A percentile compares a stretch with the other conserved stretches of the same genome.
Evolutionary conservation across 2,113 vertebrate genomes (phyloP).

Genomic region (Malurus melanocephalus): DNA sequence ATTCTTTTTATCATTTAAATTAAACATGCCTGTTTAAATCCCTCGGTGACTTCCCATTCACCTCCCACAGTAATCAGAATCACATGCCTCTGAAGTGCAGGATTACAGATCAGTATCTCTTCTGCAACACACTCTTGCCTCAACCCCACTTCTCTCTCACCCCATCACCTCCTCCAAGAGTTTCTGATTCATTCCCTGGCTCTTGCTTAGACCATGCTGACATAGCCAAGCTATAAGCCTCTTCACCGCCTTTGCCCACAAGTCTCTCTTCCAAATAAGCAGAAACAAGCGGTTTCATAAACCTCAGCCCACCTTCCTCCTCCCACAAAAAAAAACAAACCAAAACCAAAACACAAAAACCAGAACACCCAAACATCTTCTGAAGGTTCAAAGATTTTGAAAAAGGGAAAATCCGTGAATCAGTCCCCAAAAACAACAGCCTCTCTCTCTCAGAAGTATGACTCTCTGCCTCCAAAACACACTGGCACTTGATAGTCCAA

Average conservation of each 20-base stretch:
- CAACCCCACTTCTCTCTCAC: conserved; percentile 16
- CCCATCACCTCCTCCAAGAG: conserved; percentile 46
- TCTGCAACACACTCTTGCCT: background rate
- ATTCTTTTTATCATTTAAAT: conserved; percentile 61
- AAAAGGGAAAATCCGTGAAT: background rate
- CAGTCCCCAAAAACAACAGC: background rate
- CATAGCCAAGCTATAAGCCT: conserved; percentile 24
- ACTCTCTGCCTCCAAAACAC: background rate
- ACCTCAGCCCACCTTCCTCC: background rate
- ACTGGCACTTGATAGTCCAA: background rate
- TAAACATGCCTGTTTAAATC: conserved; percentile 48
- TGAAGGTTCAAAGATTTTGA: background rate
- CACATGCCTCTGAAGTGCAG: conserved; percentile 33
- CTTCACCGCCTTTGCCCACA: conserved; percentile 21
- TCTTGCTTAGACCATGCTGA: background rate
- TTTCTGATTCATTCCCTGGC: conserved; percentile 56
- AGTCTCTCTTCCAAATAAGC: conserved; percentile 23
- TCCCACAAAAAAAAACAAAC: background rate
- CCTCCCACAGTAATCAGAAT: conserved; percentile 39
- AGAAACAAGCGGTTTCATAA: background rate
- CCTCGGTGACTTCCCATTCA: conserved; percentile 46
- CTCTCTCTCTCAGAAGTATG: background rate
- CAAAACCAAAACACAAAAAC: background rate
- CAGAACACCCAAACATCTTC: background rate
- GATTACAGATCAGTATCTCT: conserved; percentile 21